Evolutionary conservation across 2,113 vertebrate species (phyloP), one percentile per base, ranked within the genome.

Genomic region (Etheostoma cragini): DNA sequence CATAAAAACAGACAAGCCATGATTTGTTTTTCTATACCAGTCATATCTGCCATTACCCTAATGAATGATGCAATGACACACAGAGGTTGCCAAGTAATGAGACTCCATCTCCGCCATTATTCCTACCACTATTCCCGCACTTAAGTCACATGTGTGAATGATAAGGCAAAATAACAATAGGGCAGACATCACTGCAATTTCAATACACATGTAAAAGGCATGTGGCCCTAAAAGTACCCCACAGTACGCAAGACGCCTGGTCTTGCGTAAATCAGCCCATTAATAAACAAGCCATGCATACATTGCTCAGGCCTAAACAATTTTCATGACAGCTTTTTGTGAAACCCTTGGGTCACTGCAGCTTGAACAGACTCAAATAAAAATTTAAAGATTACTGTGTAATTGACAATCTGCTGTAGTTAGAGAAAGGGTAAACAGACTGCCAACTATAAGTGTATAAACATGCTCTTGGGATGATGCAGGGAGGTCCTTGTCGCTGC

Each of bases 31-130:
- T 11, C n/a, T 19, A 50, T 63, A 69, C 16, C 62, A 47, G 61
- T 67, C 68, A 58, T 75, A 45, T 72, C 53, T 76, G 26, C 61
- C 70, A 76, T 77, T 82, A 74, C 1, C 68, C 8, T 62, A 80
- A 89, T 84, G 84, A 81, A 33, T 74, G 72, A 84, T 81, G 49
- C 70, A 87, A 81, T 82, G 82, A 73, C 72, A 84, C 52, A 33
- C 47, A 50, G 47, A 83, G 68, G 74, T 83, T 84, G 76, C 70
- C 33, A 78, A 79, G 80, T 83, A 75, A 86, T 53, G 2, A 71
- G 47, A 38, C 54, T 53, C 11, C 11, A 0, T 33, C 73, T 62
- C 22, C 45, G 45, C 49, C 14, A 80, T 82, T 74, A 79, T 73
- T 76, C 2, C 54, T 8, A 33, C 15, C 21, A 30, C 72, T 46